Evolutionary conservation across 2,113 vertebrate genomes (phyloP).

Genomic region (Recurvirostra avosetta): DNA sequence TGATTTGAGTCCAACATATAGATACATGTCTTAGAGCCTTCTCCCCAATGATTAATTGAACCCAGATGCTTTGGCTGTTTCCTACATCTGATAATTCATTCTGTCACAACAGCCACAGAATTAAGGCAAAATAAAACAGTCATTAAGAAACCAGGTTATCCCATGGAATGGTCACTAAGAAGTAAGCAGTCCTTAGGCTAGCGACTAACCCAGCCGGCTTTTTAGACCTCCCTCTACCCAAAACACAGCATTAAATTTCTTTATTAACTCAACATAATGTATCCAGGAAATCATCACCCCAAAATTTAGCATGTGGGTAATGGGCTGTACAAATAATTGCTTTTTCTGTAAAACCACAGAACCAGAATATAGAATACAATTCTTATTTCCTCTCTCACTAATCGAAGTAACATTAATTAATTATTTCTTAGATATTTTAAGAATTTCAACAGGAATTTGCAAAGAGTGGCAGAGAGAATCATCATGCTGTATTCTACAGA

Average conservation of each 20-base stretch:
- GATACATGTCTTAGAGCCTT: not conserved
- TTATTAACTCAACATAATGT: conserved; percentile 3
- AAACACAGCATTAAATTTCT: not conserved
- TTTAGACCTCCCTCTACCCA: not conserved
- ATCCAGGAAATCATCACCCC: conserved; percentile 24
- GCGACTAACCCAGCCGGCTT: not conserved
- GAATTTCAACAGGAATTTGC: not conserved
- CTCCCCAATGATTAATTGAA: not conserved
- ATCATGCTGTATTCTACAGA: not conserved
- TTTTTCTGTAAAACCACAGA: not conserved
- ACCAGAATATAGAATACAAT: not conserved
- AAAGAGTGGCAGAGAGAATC: not conserved
- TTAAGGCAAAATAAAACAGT: conserved; percentile 2
- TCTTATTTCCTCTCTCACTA: not conserved
- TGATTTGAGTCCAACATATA: not conserved
- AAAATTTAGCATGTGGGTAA: conserved; percentile 10
- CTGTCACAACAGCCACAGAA: not conserved
- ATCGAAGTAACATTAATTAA: not conserved
- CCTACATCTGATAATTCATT: not conserved
- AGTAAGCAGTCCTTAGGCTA: not conserved
- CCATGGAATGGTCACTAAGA: not conserved
- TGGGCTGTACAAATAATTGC: not conserved
- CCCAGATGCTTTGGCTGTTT: not conserved
- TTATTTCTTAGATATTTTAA: not conserved
- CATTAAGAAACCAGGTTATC: not conserved